Evolutionary conservation across 2,113 vertebrate genomes (phyloP).

Genomic region (Acrocephalus arundinaceus): DNA sequence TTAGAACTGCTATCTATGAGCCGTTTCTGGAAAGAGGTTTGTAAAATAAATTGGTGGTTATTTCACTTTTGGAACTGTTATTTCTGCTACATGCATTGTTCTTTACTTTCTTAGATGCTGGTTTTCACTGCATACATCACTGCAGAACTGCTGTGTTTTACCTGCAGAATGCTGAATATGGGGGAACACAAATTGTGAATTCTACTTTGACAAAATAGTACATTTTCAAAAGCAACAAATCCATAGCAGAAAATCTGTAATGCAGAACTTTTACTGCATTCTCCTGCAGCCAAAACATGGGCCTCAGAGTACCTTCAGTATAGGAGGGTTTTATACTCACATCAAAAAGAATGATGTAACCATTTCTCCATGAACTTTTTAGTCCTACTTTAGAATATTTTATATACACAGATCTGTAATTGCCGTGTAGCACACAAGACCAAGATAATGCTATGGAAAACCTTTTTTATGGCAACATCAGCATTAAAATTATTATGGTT

Average conservation of each 20-base stretch:
- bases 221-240: neutral
- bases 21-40: conserved; percentile 61
- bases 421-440: neutral
- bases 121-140: neutral
- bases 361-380: neutral
- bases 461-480: neutral
- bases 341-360: neutral
- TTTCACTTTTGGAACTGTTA: neutral
- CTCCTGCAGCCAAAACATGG: neutral
- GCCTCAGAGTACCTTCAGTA: neutral
- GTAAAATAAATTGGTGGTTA: neutral
- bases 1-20: conserved; percentile 83
- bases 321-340: neutral
- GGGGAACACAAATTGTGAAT: neutral
- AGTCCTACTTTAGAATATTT: neutral
- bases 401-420: neutral
- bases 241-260: neutral
- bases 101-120: neutral
- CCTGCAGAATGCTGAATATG: neutral
- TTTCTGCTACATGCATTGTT: neutral
- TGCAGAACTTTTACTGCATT: neutral
- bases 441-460: neutral
- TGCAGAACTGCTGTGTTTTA: neutral
- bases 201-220: neutral
- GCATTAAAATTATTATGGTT: neutral